A percentile compares a stretch with the other conserved stretches of the same genome.
These are phyloP conservation scores for Pseudocheirus occidentalis DNA, from an alignment of 2,797 vertebrate genomes.

Conservation along the genomic window DNA sequence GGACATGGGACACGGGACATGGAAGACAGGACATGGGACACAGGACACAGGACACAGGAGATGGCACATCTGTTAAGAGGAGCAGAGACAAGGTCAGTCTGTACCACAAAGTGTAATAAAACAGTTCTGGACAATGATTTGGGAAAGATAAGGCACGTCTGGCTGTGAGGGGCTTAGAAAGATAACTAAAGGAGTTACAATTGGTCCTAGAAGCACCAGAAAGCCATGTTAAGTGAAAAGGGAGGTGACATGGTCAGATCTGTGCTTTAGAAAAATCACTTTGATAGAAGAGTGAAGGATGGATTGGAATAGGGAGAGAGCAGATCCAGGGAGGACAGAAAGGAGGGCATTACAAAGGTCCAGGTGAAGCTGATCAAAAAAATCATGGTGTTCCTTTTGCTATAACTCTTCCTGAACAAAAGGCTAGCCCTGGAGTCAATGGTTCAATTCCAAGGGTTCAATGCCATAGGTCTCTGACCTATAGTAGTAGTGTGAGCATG, in stretches of 20 bases:
- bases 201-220: neutral
- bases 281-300: neutral
- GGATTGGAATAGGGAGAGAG: neutral
- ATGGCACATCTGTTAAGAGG: neutral
- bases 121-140: neutral
- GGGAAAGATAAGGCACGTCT: rapidly evolving
- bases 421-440: neutral
- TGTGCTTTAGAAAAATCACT: neutral
- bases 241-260: neutral
- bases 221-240: neutral
- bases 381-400: neutral
- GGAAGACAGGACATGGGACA: too few relatives aligned
- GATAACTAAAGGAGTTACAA: neutral
- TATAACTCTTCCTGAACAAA: neutral
- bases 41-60: too few relatives aligned
- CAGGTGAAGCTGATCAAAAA: neutral
- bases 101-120: neutral
- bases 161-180: neutral
- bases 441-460: neutral
- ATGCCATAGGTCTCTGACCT: neutral
- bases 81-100: neutral
- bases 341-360: neutral
- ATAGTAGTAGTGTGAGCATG: neutral
- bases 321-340: neutral
- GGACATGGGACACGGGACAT: neutral